Evolutionary conservation across 2,113 vertebrate genomes (phyloP).

Genomic region (Pelodiscus sinensis): DNA sequence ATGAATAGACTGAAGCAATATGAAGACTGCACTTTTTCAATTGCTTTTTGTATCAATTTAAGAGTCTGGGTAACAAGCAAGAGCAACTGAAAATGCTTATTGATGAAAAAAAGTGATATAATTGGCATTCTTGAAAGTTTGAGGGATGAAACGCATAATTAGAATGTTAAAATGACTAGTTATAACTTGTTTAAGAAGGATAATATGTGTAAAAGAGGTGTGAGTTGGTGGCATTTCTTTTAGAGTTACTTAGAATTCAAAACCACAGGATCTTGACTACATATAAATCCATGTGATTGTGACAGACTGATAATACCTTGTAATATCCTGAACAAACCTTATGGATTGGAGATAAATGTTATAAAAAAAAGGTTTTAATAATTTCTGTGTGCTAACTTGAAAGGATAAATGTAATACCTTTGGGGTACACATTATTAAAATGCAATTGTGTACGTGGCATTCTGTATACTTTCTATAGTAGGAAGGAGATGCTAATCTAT

Average conservation of each 20-base stretch:
- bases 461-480: neutral
- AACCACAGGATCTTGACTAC: neutral
- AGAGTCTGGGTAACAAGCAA: neutral
- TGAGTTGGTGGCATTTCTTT: neutral
- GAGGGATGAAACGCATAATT: neutral
- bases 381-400: neutral
- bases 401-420: neutral
- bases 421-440: neutral
- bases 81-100: neutral
- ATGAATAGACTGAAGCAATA: neutral
- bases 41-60: neutral
- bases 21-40: accelerated
- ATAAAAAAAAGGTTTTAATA: neutral
- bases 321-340: neutral
- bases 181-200: neutral
- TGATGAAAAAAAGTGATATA: neutral
- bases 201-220: neutral
- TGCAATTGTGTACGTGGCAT: neutral
- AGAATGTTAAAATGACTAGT: neutral
- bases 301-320: neutral
- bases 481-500: neutral
- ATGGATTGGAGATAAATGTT: neutral
- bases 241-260: neutral
- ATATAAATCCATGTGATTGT: neutral
- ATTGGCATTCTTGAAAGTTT: neutral